Evolutionary conservation across 2,888 invertebrate species (phyloP).

Genomic region (Tricholauxania praeusta): DNA sequence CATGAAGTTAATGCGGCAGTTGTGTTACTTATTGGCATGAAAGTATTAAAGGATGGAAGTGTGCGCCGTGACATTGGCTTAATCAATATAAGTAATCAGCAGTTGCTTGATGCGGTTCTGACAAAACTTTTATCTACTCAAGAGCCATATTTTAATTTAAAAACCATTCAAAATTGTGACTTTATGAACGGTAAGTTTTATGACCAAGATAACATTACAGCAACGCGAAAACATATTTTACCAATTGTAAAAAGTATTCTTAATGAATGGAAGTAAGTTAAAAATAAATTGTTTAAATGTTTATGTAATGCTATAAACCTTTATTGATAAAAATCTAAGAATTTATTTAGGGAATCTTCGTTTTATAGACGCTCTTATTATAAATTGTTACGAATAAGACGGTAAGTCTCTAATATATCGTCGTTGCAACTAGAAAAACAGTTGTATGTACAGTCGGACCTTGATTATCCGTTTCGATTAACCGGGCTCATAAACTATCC

Average conservation of each 20-base stretch:
- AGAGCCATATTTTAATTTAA: slow-evolving; percentile 60
- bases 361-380: no score
- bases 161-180: slow-evolving; percentile 61
- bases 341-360: no score
- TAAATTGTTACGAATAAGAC: no score
- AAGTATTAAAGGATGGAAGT: slow-evolving; percentile 64
- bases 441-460: no score
- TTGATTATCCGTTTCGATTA: no score
- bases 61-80: slow-evolving; percentile 75
- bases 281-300: not conserved
- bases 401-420: no score
- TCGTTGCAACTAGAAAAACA: no score
- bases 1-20: slow-evolving; percentile 65
- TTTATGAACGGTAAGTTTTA: slow-evolving; percentile 70
- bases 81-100: slow-evolving; percentile 60
- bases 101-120: slow-evolving; percentile 55
- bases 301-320: no score
- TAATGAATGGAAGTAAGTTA: slow-evolving; percentile 39
- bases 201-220: slow-evolving; percentile 72
- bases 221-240: slow-evolving; percentile 78
- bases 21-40: slow-evolving; percentile 75
- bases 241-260: slow-evolving; percentile 72
- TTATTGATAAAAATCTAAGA: no score
- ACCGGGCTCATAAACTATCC: no score
- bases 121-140: slow-evolving; percentile 46